Percentiles rank a stretch among this genome's conserved stretches.
phyloP scores from a whole-genome alignment of 1,140 invertebrate species.

The Danaus plexippus region DNA sequence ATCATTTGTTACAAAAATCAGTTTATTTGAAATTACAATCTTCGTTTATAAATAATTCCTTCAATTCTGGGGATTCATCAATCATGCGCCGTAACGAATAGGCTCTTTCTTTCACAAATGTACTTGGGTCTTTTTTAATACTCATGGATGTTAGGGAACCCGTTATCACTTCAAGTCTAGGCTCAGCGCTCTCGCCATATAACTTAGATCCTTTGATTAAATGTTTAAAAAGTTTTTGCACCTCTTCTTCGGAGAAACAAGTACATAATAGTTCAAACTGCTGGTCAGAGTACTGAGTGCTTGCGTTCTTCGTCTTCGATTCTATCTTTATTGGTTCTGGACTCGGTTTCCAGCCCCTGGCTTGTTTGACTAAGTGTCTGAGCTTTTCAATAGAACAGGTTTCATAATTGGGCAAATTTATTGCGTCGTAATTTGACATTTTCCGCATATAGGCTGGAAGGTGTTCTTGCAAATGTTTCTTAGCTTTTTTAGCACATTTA shows the following conservation, averaged over 20 bases:
- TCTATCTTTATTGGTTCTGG: conserved; percentile 12
- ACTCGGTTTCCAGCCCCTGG: conserved; percentile 21
- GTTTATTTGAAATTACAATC: conserved; percentile 25
- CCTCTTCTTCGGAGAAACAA: conserved; percentile 44
- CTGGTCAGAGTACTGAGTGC: conserved; percentile 44
- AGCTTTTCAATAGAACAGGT: conserved; percentile 36
- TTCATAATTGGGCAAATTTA: conserved; percentile 46
- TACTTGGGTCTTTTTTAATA: conserved; percentile 16
- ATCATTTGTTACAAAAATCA: too few relatives aligned
- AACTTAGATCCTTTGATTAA: conserved; percentile 21
- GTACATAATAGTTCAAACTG: conserved; percentile 44
- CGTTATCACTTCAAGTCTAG: conserved; percentile 29
- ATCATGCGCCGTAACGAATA: conserved; percentile 29
- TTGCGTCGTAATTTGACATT: conserved; percentile 37
- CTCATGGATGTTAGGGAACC: conserved; percentile 25
- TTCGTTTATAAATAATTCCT: conserved; percentile 33
- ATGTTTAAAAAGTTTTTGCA: conserved; percentile 27
- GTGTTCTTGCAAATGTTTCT: conserved; percentile 48
- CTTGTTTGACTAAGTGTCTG: conserved; percentile 38
- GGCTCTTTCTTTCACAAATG: conserved; percentile 27
- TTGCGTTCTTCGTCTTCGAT: conserved; percentile 33
- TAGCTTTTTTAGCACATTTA: conserved; percentile 39
- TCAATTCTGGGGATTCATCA: conserved; percentile 25
- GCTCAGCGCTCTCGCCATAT: conserved; percentile 13
- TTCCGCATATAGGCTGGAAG: conserved; percentile 56